phyloP scores from a whole-genome alignment of 2,797 vertebrate genomes.

The Cercopithecus diana region DNA sequence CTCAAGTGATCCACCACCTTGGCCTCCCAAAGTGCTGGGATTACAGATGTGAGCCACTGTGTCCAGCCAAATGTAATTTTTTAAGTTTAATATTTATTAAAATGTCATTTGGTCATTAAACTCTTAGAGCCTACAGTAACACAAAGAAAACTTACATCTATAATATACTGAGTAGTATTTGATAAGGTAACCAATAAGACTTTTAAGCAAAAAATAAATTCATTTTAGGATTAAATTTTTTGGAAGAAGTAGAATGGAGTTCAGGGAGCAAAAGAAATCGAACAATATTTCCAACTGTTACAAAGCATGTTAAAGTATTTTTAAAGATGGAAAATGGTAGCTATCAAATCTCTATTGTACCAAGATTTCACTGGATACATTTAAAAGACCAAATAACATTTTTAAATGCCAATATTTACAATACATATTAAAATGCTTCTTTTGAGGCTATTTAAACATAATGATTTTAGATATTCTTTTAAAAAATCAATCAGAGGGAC shows the following conservation, averaged over 20 bases:
- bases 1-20: background rate
- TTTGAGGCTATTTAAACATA: background rate
- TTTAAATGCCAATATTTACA: background rate
- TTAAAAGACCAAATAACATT: background rate
- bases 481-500: background rate
- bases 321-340: background rate
- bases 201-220: constrained; percentile 7
- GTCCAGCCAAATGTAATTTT: background rate
- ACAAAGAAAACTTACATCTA: background rate
- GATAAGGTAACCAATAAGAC: background rate
- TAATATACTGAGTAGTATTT: background rate
- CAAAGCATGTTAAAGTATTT: background rate
- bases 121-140: background rate
- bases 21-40: background rate
- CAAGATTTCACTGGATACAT: background rate
- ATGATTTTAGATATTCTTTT: background rate
- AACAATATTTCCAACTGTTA: background rate
- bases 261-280: background rate
- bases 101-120: constrained; percentile 34
- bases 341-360: background rate
- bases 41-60: background rate
- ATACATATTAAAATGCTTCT: background rate
- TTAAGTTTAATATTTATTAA: background rate
- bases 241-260: background rate
- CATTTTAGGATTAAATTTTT: background rate